Base-by-base conservation (phyloP, 2,113 vertebrate genomes). In the Delphinapterus leucas region DNA sequence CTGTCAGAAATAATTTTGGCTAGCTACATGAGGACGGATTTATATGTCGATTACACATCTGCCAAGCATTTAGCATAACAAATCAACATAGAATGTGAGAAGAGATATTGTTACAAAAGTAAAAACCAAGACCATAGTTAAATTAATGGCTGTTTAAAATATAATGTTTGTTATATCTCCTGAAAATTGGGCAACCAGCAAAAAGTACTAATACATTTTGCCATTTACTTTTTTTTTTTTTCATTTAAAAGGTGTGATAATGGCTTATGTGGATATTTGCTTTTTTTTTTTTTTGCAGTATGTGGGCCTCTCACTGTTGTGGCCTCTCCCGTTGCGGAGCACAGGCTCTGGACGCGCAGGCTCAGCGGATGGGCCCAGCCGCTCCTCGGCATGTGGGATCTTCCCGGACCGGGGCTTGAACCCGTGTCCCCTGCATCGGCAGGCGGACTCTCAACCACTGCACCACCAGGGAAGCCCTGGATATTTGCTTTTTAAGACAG, bases 21-120 rank as follows among this genome's bases (percentile, higher is more conserved):
- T 97, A 36, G 49, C 71, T 95, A 47, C 26, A 44, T 0, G n/a
- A 9, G 3, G 81, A 61, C 71, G 0, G 21, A 97, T 98, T 97
- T 96, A 96, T 97, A 36, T 83, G 79, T 96, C 95, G 68, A 94
- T 97, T 97, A 97, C 36, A 74, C 53, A 33, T 94, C 95, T 98
- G 97, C 97, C 96, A 98, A 97, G 60, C 58, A 81, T 61, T 98
- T 97, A 96, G 95, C 96, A 97, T 93, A 97, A 94, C 61, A 77
- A 98, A 98, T 96, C 92, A 5, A 82, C 95, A 97, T 10, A 60
- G 97, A 97, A 83, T 96, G 80, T 8, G 80, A 97, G 87, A 94
- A 74, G 82, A 41, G 67, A 85, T 95, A 95, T 97, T 88, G 86
- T 88, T 84, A 96, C 11, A 93, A 93, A 98, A 96, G 73, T 61